Evolutionary conservation across 1,140 invertebrate species (phyloP).

Genomic region (Zaprionus africanus): DNA sequence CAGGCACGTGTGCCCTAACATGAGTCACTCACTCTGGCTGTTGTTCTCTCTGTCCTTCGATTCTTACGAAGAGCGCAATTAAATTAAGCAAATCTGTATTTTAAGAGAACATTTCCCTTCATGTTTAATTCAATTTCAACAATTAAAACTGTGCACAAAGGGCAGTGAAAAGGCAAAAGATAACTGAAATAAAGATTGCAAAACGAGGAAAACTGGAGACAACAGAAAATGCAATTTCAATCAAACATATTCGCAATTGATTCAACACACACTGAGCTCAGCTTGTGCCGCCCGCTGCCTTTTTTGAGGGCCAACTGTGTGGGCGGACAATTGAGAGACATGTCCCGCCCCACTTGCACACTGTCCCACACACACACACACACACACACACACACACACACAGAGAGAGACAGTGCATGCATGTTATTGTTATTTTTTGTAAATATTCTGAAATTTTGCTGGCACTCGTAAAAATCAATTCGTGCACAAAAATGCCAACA

Average conservation of each 20-base stretch:
- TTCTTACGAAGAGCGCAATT: background rate
- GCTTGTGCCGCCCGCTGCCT: background rate
- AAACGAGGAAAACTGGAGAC: background rate
- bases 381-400: background rate
- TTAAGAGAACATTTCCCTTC: background rate
- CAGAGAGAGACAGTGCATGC: background rate
- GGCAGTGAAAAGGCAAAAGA: slow-evolving; percentile 9
- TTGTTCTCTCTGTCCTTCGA: background rate
- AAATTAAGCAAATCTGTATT: background rate
- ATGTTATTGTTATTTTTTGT: slow-evolving; percentile 20
- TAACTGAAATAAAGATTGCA: slow-evolving; percentile 12
- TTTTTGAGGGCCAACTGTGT: slow-evolving; percentile 8
- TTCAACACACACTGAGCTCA: slow-evolving; percentile 42
- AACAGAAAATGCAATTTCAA: slow-evolving; percentile 45
- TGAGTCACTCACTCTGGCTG: background rate
- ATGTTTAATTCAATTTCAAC: background rate
- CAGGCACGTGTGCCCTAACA: background rate
- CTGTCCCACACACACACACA: background rate
- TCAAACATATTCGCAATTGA: slow-evolving; percentile 54
- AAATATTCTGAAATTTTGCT: slow-evolving; percentile 30
- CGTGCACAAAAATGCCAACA: slow-evolving; percentile 64
- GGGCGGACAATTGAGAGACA: slow-evolving; percentile 2
- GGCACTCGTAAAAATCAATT: slow-evolving; percentile 55
- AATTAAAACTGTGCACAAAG: slow-evolving; percentile 30
- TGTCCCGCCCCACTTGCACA: slow-evolving; percentile 3